Base-by-base conservation (phyloP, 2,797 vertebrate genomes). In the Nasua narica region DNA sequence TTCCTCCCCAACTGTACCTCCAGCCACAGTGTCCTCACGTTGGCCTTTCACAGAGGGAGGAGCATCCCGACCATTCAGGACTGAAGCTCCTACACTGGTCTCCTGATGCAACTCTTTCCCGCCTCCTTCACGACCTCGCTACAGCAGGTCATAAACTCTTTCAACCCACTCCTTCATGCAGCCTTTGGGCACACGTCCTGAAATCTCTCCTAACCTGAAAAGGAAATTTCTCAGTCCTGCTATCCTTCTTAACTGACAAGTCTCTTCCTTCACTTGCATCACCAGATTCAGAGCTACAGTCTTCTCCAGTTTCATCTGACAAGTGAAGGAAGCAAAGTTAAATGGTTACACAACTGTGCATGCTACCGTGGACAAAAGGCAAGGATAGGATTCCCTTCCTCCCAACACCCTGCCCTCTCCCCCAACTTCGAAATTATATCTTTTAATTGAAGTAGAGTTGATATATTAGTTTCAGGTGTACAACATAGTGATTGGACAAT, bases 141-240 rank as follows among this genome's bases (percentile, higher is more conserved):
- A 87, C 1, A 1, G 13, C 19, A 84, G 43, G 76, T 82, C 16
- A 91, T 27, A 46, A 87, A 85, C 10, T 83, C 85, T 58, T 35
- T n/a, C 1, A 74, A 90, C 15, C 65, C 46, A 79, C 46, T 82
- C 65, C 58, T 74, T 65, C 52, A 70, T 52, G 86, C 82, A 50
- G 10, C 2, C 0, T 78, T 70, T 87, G 3, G 83, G 65, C 35
- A 82, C 87, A 87, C 58, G 58, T 40, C 56, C 12, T 46, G 9
- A 91, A 90, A 78, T 74, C 21, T 85, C 60, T 62, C 91, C 5
- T 56, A 90, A n/a, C 25, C 7, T 52, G 48, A 92, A 86, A 97
- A 35, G 40, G 40, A 96, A 90, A 52, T 27, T 40, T 90, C 27
- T 95, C n/a, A 23, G 88, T 56, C n/a, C 50, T 91, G 50, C 37